Evolutionary conservation across 2,888 invertebrate genomes (phyloP), one percentile per base, ranked within the genome.

Genomic region (Unio pictorum): DNA sequence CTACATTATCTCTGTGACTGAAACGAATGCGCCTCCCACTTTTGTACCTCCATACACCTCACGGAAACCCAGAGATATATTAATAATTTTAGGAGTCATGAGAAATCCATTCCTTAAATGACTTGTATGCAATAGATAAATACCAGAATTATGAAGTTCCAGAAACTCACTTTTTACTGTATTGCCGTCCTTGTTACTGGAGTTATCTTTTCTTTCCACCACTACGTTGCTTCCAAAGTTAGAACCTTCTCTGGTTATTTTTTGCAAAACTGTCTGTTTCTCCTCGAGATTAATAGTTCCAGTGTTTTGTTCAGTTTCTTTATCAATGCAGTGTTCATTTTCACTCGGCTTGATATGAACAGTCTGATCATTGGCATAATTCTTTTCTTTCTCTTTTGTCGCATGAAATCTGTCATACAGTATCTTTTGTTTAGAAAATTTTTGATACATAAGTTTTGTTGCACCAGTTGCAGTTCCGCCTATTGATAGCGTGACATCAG

Each of bases 111-210:
- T 76, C n/a, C 75, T 55, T 20, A 77, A 64, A 63, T 67, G 73
- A 73, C 78, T 80, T 54, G 78, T 62, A 65, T 80, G 75, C 61
- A 79, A 73, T 62, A 80, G 80, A 78, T 80, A 80, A 61, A 80
- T 80, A 72, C 80, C 80, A 6, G 81, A 81, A 70, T 81, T 74
- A 63, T 76, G 75, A 62, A 81, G 72, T 20, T 67, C 55, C 55
- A 74, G 76, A 15, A 73, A 72, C 68, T 74, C 73, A 71, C 71
- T 66, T 11, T 2, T 3, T 45, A 45, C 45, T 45, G 45, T 45
- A 67, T 71, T 71, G 17, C 55, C 62, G n/a, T 64, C 62, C 23
- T 66, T 45, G 65, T 69, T 64, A 11, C 30, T 58, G n/a, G 57
- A 55, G 30, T 34, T 56, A 56, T 56, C 45, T 28, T 18, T 23